A percentile compares a stretch with the other conserved stretches of the same genome.
These are phyloP conservation scores for Recurvirostra avosetta DNA, from an alignment of 2,113 vertebrate genomes.

Conservation along the genomic window DNA sequence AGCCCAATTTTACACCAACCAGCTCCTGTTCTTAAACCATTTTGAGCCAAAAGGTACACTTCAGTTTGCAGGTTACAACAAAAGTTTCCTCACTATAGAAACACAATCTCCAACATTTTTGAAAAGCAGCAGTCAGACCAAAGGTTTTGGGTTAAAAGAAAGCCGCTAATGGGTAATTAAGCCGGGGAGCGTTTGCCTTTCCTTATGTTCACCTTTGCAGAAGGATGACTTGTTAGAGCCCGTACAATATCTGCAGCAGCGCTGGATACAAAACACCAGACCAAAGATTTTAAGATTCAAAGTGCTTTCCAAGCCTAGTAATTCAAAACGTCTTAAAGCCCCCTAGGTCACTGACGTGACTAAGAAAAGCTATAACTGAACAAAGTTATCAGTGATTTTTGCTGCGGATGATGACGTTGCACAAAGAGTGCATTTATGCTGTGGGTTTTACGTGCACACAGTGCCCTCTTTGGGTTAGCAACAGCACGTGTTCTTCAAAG, in stretches of 20 bases:
- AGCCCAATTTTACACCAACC: not conserved
- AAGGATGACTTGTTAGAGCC: not conserved
- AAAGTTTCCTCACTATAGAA: not conserved
- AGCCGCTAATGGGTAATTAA: not conserved
- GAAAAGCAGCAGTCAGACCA: not conserved
- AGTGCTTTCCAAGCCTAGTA: not conserved
- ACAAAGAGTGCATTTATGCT: fast-evolving
- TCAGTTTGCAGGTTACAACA: not conserved
- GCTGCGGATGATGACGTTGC: not conserved
- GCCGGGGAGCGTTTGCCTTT: not conserved
- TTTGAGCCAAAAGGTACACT: not conserved
- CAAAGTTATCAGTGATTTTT: not conserved
- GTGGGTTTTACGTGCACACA: not conserved
- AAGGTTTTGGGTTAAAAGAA: not conserved
- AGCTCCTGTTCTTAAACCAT: not conserved
- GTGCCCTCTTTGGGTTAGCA: conserved; percentile 47
- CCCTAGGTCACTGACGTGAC: not conserved
- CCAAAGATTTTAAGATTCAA: not conserved
- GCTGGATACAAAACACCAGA: not conserved
- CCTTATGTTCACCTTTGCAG: not conserved
- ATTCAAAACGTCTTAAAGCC: not conserved
- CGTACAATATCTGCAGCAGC: fast-evolving
- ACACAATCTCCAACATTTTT: not conserved
- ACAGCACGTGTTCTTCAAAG: not conserved
- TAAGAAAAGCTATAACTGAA: not conserved